Evolutionary conservation across 2,888 invertebrate species (phyloP).

Genomic region (Caenorhabditis drosophilae): DNA sequence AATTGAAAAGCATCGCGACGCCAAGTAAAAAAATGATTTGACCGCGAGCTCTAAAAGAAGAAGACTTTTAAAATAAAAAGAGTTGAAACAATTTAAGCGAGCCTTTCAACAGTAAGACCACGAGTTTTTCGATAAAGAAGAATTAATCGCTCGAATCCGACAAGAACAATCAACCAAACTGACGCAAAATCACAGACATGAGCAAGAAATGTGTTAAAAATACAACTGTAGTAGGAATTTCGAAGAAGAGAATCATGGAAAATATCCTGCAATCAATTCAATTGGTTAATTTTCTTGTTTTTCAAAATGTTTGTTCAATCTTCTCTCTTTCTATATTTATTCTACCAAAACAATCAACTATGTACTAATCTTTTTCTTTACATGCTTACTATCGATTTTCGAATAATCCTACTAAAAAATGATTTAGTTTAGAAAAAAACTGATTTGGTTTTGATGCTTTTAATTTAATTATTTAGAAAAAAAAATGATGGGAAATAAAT

Average conservation of each 20-base stretch:
- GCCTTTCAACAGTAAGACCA: conserved; percentile 50
- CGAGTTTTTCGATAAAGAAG: conserved; percentile 50
- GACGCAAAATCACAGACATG: conserved; percentile 64
- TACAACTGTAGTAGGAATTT: conserved; percentile 42
- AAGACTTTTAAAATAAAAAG: neutral
- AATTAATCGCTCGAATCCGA: conserved; percentile 60
- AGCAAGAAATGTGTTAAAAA: conserved; percentile 55
- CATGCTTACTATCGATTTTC: too few species aligned
- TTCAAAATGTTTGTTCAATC: too few species aligned
- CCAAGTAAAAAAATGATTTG: conserved; percentile 54
- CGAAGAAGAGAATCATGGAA: conserved; percentile 37
- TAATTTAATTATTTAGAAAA: too few species aligned
- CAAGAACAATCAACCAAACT: conserved; percentile 65
- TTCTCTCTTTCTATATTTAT: too few species aligned
- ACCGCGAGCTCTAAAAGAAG: conserved; percentile 47
- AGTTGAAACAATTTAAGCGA: neutral
- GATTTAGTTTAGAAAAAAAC: neutral
- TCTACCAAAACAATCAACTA: too few species aligned
- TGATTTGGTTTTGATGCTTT: neutral
- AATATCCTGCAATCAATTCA: conserved; percentile 36
- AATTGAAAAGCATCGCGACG: conserved; percentile 57
- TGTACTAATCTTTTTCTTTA: too few species aligned
- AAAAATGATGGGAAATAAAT: too few species aligned
- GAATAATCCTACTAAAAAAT: neutral
- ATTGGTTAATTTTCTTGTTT: too few species aligned